A percentile compares a stretch with the other conserved stretches of the same genome.
These are phyloP conservation scores for Indicator maculatus DNA, from an alignment of 2,113 vertebrate genomes.

Conservation along the genomic window DNA sequence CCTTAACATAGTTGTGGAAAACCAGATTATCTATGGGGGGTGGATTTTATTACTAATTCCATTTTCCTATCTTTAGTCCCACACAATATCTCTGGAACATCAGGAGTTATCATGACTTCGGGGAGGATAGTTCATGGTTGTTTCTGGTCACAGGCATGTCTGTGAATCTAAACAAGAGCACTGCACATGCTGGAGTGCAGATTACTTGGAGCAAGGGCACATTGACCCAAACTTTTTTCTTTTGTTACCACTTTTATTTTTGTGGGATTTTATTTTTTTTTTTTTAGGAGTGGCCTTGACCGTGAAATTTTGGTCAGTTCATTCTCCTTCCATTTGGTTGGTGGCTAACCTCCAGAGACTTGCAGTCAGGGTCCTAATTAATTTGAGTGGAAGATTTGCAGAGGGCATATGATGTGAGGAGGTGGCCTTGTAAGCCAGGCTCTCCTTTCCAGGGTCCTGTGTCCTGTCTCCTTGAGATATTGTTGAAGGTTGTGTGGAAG, in stretches of 20 bases:
- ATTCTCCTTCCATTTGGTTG: background rate
- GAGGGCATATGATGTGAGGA: background rate
- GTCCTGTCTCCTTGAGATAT: background rate
- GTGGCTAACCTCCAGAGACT: background rate
- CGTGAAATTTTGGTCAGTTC: background rate
- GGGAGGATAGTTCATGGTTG: background rate
- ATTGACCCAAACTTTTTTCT: background rate
- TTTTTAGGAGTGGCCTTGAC: background rate
- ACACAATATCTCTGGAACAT: conserved; percentile 32
- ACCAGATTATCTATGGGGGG: background rate
- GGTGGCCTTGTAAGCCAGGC: background rate
- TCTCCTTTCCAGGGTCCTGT: background rate
- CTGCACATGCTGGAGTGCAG: background rate
- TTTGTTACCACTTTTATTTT: background rate
- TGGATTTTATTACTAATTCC: conserved; percentile 11
- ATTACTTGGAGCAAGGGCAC: background rate
- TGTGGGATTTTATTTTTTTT: background rate
- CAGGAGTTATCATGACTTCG: conserved; percentile 12
- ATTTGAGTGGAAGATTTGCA: background rate
- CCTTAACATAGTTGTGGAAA: background rate
- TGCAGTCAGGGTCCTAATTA: background rate
- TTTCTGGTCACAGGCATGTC: background rate
- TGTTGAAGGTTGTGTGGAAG: background rate
- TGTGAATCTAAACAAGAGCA: background rate
- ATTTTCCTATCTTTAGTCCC: background rate